Percentiles rank a stretch among this genome's conserved stretches.
phyloP scores from a whole-genome alignment of 2,113 vertebrate genomes.

The Larimichthys crocea region DNA sequence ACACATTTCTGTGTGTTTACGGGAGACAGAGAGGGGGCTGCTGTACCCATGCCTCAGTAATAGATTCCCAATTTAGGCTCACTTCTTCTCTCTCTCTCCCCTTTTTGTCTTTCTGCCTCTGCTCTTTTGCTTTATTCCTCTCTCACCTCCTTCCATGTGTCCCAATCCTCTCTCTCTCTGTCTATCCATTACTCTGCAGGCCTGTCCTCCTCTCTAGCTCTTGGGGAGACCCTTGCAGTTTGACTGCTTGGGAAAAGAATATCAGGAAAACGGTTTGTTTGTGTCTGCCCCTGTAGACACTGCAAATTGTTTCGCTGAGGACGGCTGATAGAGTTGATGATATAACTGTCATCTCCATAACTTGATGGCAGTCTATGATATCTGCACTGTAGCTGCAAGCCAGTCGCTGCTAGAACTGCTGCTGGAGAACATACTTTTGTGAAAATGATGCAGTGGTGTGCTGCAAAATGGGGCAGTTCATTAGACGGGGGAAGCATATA shows the following conservation, averaged over 20 bases:
- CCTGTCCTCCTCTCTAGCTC: conserved; percentile 37
- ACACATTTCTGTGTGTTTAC: conserved; percentile 93
- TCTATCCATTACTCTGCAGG: conserved; percentile 63
- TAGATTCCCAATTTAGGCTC: conserved; percentile 88
- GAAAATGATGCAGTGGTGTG: conserved; percentile 37
- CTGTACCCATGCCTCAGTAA: conserved; percentile 83
- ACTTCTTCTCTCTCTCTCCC: conserved; percentile 59
- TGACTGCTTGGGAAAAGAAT: conserved; percentile 61
- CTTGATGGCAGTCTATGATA: conserved; percentile 67
- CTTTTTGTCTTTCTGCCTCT: conserved; percentile 63
- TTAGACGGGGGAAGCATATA: conserved; percentile 37
- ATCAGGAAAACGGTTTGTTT: conserved; percentile 75
- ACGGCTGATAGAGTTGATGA: conserved; percentile 72
- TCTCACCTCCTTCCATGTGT: conserved; percentile 55
- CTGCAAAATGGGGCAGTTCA: conserved; percentile 48
- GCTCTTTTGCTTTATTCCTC: conserved; percentile 60
- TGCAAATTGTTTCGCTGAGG: conserved; percentile 72
- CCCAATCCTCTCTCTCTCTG: conserved; percentile 45
- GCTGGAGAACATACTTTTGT: conserved; percentile 36
- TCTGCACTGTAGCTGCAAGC: conserved; percentile 49
- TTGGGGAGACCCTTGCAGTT: conserved; percentile 50
- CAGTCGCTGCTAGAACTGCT: conserved; percentile 39
- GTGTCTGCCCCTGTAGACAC: conserved; percentile 69
- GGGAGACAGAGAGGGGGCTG: conserved; percentile 81
- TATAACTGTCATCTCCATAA: conserved; percentile 77